Conservation (phyloP, 2,888 invertebrate genomes). For the Pollenia amentaria region DNA sequence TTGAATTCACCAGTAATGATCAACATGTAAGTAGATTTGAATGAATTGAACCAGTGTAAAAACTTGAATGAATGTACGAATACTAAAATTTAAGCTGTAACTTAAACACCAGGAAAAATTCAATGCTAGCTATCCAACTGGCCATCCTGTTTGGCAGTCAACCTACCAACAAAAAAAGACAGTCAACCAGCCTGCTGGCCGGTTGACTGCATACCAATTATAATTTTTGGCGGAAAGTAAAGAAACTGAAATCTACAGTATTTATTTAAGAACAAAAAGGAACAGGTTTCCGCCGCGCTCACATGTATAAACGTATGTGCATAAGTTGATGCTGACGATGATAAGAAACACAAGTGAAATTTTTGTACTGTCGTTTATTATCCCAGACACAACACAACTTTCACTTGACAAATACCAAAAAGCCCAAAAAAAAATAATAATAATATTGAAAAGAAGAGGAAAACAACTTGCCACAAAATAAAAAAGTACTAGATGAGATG, state of each 20-base stretch:
- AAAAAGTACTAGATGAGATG: constrained; percentile 59
- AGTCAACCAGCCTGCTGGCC: not conserved
- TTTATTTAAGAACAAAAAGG: constrained; percentile 73
- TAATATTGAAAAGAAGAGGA: constrained; percentile 66
- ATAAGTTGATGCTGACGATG: constrained; percentile 47
- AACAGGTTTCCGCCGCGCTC: constrained; percentile 69
- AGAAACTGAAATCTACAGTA: constrained; percentile 56
- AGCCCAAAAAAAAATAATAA: constrained; percentile 42
- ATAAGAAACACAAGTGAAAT: constrained; percentile 71
- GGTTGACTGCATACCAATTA: constrained; percentile 46
- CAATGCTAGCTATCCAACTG: constrained; percentile 7
- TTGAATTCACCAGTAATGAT: constrained; percentile 83
- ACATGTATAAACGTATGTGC: not conserved
- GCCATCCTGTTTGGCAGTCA: constrained; percentile 21
- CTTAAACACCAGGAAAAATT: not conserved
- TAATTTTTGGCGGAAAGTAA: constrained; percentile 66
- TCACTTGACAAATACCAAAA: constrained; percentile 74
- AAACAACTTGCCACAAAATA: constrained; percentile 58
- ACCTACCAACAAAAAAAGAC: not conserved
- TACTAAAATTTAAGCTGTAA: constrained; percentile 7
- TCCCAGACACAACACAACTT: constrained; percentile 73
- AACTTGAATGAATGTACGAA: not conserved
- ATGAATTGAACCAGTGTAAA: constrained; percentile 1
- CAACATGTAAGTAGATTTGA: constrained; percentile 80
- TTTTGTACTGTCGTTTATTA: constrained; percentile 67